Evolutionary conservation across 2,888 invertebrate genomes (phyloP), one percentile per base, ranked within the genome.

Genomic region (Leptinotarsa haldemani): DNA sequence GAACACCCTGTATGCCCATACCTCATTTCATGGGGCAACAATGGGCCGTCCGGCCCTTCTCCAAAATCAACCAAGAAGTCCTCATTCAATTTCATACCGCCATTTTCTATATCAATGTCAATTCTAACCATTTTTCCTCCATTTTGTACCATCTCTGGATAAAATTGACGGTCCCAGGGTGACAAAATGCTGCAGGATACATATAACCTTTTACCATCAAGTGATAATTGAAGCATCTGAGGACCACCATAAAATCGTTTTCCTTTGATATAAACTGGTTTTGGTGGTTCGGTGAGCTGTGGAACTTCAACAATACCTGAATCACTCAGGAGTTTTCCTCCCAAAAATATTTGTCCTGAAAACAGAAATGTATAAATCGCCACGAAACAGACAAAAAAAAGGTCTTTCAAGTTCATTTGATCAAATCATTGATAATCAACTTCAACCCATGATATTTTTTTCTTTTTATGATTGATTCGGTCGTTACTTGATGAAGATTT

Each of bases 211-310:
- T 93, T 95, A 0, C 99, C 99, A 86, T 99, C 99, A 71, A 99
- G 89, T 70, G 97, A 98, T 1, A 99, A 89, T 86, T 99, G 99
- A 77, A 99, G 86, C 99, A 99, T 99, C 88, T 99, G 99, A 0
- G 98, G 96, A 0, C 94, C 93, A 3, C 97, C 99, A 77, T 93
- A 89, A 53, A 98, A 88, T 56, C 91, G 90, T 76, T 93, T 92
- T 0, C 94, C 96, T 84, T 96, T 95, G 0, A 98, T 86, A 72
- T 87, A 89, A 1, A 94, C 89, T 0, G 94, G 93, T 75, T 92
- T 88, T 0, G 94, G 94, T 4, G 94, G 94, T 65, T 88, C 87
- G 84, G 88, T 89, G 16, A 94, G 85, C 84, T 97, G 96, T 16
- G 88, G 87, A 85, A 97, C 97, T 77, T 94, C 91, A 5, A 93